Evolutionary conservation across 2,113 vertebrate species (phyloP), one percentile per base, ranked within the genome.

Genomic region (Anas platyrhynchos): DNA sequence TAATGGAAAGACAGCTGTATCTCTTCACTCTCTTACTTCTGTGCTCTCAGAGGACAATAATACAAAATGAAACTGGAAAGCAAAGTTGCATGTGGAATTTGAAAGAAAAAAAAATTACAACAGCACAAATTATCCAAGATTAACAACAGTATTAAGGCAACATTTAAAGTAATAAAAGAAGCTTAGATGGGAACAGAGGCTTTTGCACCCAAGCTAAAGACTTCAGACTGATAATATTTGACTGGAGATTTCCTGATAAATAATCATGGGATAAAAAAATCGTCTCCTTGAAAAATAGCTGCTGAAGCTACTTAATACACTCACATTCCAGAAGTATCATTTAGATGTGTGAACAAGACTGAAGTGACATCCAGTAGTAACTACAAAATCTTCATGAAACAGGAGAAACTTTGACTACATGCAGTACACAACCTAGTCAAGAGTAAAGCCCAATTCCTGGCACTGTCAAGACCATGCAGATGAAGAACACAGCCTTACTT

Each of bases 241-340:
- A 59, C n/a, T 15, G 13, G 6, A 13, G 36, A 62, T 63, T 88
- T 92, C 72, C 83, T 94, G 88, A 88, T 93, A 95, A 88, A 88
- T 17, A 32, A 88, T 13, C 34, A 27, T 13, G 5, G 12, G 11
- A 86, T 58, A 91, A 85, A 94, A 61, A 4, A 87, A 87, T 50
- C 27, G 78, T 4, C 12, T 41, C 36, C 16, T 73, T 92, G 63
- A 86, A 67, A 73, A 12, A n/a, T n/a, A 92, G 83, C n/a, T 67
- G 18, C 22, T 83, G 36, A 83, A 29, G 29, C 59, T 89, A 46
- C 13, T 9, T 22, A 54, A 71, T 56, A 83, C 14, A 55, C 41
- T 41, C 82, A 54, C 16, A 7, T 54, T 66, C 69, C 43, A 82
- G n/a, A 65, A 86, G 69, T 12, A 12, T 29, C 71, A 80, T 0